Conservation (phyloP, 2,113 vertebrate genomes). For the Azemiops feae region DNA sequence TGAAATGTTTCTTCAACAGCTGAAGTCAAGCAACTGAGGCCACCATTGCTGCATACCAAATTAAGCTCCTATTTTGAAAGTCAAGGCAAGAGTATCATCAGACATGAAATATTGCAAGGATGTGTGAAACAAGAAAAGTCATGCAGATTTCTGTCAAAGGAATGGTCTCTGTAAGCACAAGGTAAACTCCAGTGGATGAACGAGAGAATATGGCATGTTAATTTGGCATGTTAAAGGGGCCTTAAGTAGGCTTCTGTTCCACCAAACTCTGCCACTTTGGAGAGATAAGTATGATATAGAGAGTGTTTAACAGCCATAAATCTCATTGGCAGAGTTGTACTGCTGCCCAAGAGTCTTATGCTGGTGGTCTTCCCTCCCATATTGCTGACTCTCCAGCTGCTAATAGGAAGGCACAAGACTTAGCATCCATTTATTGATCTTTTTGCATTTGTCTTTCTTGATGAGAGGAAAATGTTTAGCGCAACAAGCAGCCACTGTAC, state of each 20-base stretch:
- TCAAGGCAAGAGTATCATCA: conserved; percentile 1
- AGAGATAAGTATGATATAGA: too few relatives aligned
- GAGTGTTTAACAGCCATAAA: neutral
- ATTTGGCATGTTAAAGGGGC: neutral
- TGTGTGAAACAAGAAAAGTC: conserved; percentile 11
- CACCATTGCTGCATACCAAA: conserved; percentile 34
- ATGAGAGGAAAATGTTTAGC: neutral
- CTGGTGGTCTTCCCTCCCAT: neutral
- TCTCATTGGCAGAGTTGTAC: neutral
- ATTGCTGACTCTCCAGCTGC: neutral
- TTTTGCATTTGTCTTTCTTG: neutral
- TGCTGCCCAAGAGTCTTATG: neutral
- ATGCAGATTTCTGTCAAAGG: neutral
- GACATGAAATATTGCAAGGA: neutral
- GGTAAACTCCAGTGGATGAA: neutral
- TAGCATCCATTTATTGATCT: neutral
- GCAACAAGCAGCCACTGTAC: neutral
- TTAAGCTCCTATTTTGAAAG: conserved; percentile 14
- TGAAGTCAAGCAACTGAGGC: conserved; percentile 29
- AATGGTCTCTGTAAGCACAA: neutral
- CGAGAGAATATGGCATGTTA: neutral
- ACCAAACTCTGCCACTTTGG: neutral
- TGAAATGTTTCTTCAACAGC: conserved; percentile 38
- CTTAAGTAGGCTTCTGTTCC: neutral
- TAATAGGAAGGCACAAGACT: neutral